A percentile compares a stretch with the other conserved stretches of the same genome.
Evolutionary conservation across 2,888 invertebrate species (phyloP).

Genomic region (Desoria tigrina): DNA sequence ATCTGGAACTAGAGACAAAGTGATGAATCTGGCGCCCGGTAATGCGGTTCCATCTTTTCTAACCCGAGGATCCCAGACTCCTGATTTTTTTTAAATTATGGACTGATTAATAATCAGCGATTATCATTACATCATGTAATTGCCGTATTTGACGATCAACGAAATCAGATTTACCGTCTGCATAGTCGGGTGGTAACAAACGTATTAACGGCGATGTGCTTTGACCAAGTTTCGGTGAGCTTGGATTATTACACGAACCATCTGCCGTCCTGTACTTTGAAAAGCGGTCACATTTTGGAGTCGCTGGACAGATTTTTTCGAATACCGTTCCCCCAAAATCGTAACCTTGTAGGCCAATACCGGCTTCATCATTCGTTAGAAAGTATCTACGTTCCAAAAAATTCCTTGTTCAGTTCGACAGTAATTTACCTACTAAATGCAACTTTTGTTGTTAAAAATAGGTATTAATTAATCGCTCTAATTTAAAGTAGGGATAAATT

Average conservation of each 20-base stretch:
- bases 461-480: not conserved
- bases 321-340: constrained; percentile 45
- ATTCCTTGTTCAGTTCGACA: not conserved
- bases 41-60: constrained; percentile 61
- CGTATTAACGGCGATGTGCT: constrained; percentile 76
- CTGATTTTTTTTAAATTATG: constrained; percentile 58
- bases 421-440: constrained; percentile 1
- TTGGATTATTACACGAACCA: constrained; percentile 85
- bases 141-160: too few species aligned
- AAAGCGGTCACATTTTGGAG: constrained; percentile 35
- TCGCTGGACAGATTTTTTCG: constrained; percentile 40
- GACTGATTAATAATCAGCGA: too few species aligned
- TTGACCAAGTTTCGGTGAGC: constrained; percentile 80
- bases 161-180: constrained; percentile 65
- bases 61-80: constrained; percentile 64
- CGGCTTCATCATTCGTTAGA: constrained; percentile 44
- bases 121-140: too few species aligned
- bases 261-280: constrained; percentile 74
- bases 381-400: constrained; percentile 32
- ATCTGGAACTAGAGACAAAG: constrained; percentile 54
- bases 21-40: constrained; percentile 55
- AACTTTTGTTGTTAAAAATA: not conserved
- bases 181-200: constrained; percentile 70
- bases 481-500: too few species aligned
- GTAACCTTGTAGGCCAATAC: constrained; percentile 49